Base-by-base conservation (phyloP, 2,888 invertebrate genomes). In the Xylophagus ater region DNA sequence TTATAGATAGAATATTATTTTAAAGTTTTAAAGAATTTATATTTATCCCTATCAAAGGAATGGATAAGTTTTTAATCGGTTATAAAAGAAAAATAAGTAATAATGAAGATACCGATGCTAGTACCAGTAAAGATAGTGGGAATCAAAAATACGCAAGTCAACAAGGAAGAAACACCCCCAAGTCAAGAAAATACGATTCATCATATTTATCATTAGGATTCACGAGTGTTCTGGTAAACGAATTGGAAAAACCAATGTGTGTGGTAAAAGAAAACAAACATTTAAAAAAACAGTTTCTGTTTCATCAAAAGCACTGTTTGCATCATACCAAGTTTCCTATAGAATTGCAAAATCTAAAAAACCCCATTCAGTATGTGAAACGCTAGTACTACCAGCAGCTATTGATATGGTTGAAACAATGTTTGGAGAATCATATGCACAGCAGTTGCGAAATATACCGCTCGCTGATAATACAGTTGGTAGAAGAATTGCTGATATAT, bases 401-500 rank as follows among this genome's bases (percentile, higher is more conserved):
- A 46, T 43, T 41, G 45, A 43, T 37, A 46, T 47, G 40, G 43
- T 43, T 34, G 24, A 21, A 37, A 42, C 26, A 30, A 42, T 47
- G 42, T 41, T 43, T 38, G 44, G 47, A 29, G 35, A 45, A 40
- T 35, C 42, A 29, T 42, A 41, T 38, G 41, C 44, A 13, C 35
- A 44, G 26, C n/a, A n/a, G n/a, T n/a, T n/a, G n/a, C n/a, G n/a
- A n/a, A n/a, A 40, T 41, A 49, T 55, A 52, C 54, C 53, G 39
- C 51, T 55, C 35, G 54, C 54, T 47, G 48, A 56, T 47, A 52
- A 54, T 51, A 54, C 54, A 32, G 45, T 55, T 50, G 44, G 41
- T 47, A 51, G 55, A 49, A 50, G 52, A 41, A 55, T 55, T 49
- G 49, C 47, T 49, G 52, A 53, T 47, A 54, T 52, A 47, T 51